These are phyloP conservation scores for Aphodius granarius DNA, from an alignment of 2,888 invertebrate genomes.

Conservation along the genomic window DNA sequence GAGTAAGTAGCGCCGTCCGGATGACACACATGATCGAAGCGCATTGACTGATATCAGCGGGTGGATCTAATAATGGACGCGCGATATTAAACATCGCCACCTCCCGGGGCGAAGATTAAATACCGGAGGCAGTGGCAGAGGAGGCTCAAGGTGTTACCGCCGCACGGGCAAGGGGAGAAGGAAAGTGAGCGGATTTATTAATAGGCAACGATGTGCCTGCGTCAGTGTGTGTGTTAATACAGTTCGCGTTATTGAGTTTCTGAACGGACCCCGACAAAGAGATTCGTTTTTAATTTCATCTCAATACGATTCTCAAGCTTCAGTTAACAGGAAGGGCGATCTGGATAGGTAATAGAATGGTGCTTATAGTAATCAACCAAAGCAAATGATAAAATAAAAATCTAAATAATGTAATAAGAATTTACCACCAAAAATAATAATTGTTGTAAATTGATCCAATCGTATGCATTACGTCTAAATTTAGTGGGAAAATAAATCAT, in stretches of 20 bases:
- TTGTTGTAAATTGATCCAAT: too few relatives aligned
- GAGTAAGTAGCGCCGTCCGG: slow-evolving; percentile 24
- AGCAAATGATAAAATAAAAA: too few relatives aligned
- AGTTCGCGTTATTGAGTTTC: background rate
- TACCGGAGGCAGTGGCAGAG: slow-evolving; percentile 27
- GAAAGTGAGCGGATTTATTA: slow-evolving; percentile 22
- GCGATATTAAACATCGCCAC: slow-evolving; percentile 35
- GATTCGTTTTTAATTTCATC: background rate
- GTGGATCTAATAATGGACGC: slow-evolving; percentile 34
- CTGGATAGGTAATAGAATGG: background rate
- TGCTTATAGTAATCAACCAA: too few relatives aligned
- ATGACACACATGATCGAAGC: slow-evolving; percentile 36
- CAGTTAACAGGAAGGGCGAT: background rate
- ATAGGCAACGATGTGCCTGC: slow-evolving; percentile 3
- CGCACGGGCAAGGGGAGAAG: slow-evolving; percentile 15
- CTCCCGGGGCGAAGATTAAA: slow-evolving; percentile 36
- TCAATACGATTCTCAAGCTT: background rate
- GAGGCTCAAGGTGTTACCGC: slow-evolving; percentile 28
- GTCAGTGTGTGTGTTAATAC: background rate
- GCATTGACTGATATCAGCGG: slow-evolving; percentile 35
- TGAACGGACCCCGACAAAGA: background rate
- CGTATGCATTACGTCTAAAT: too few relatives aligned
- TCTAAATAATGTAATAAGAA: too few relatives aligned
- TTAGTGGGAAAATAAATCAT: too few relatives aligned
- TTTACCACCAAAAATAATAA: too few relatives aligned